Conservation (phyloP, 92 coral and sea anemone species). For the Zoanthus solanderi region DNA sequence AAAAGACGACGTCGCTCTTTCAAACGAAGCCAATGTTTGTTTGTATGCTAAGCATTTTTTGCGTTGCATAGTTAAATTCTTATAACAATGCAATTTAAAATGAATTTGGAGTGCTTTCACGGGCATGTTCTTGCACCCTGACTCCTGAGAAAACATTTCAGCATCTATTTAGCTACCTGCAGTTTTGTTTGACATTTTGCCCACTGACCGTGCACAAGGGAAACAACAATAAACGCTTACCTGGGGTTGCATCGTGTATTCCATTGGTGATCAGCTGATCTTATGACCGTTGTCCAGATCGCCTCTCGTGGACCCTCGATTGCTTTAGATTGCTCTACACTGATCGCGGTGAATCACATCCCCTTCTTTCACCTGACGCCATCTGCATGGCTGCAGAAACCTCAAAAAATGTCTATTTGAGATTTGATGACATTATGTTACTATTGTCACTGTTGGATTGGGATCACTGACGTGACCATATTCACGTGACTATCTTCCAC, state of each 20-base stretch:
- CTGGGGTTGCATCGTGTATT: slow-evolving; percentile 64
- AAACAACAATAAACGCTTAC: slow-evolving; percentile 24
- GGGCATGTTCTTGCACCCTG: neutral
- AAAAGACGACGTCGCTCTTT: neutral
- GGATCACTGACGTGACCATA: slow-evolving; percentile 89
- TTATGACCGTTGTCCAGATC: slow-evolving; percentile 4
- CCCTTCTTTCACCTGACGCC: slow-evolving; percentile 68
- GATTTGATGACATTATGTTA: slow-evolving; percentile 83
- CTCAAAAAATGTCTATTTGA: slow-evolving; percentile 61
- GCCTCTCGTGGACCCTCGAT: slow-evolving; percentile 17
- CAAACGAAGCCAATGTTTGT: neutral
- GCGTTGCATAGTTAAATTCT: neutral
- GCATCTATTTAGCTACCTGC: neutral
- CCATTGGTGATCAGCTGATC: slow-evolving; percentile 53
- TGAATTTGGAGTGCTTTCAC: neutral
- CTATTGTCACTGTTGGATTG: slow-evolving; percentile 82
- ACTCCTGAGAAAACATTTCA: too few relatives aligned
- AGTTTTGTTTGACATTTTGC: slow-evolving; percentile 36
- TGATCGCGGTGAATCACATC: neutral
- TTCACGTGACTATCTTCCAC: neutral
- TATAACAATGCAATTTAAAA: neutral
- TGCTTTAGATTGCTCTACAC: slow-evolving; percentile 5
- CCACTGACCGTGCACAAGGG: slow-evolving; percentile 25
- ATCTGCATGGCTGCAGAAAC: slow-evolving; percentile 52
- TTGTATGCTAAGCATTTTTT: neutral